Evolutionary conservation across 2,888 invertebrate genomes (phyloP).

Genomic region (Dasysyrphus albostriatus): DNA sequence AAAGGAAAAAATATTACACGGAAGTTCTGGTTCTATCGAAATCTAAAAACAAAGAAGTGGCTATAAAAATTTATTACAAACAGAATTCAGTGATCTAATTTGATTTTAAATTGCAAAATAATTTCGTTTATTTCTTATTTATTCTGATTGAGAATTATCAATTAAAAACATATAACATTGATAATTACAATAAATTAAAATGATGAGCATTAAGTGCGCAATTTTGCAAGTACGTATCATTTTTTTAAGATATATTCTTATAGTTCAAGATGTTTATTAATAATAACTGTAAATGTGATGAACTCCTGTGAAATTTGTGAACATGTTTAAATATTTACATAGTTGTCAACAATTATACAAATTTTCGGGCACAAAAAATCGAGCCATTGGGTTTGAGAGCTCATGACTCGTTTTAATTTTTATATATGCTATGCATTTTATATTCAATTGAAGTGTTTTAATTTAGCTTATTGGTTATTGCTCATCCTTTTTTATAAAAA

Average conservation of each 20-base stretch:
- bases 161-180: background rate
- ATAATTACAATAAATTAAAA: slow-evolving; percentile 1
- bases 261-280: slow-evolving; percentile 21
- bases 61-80: background rate
- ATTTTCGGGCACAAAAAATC: too few species aligned
- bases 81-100: background rate
- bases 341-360: background rate
- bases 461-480: too few species aligned
- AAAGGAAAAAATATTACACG: background rate
- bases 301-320: slow-evolving; percentile 5
- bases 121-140: background rate
- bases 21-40: background rate
- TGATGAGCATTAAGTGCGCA: slow-evolving; percentile 63
- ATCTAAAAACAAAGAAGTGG: background rate
- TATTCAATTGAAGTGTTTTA: too few species aligned
- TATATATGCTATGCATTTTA: too few species aligned
- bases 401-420: too few species aligned
- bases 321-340: background rate
- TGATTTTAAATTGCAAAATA: background rate
- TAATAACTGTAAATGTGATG: slow-evolving; percentile 8
- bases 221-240: slow-evolving; percentile 65
- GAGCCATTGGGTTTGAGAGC: too few species aligned
- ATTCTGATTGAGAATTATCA: background rate
- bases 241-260: background rate
- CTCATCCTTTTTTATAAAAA: too few species aligned